Percentiles rank a stretch among this genome's conserved stretches.
These are phyloP conservation scores for Heliothis subflexa DNA, from an alignment of 1,140 invertebrate species.

Conservation along the genomic window DNA sequence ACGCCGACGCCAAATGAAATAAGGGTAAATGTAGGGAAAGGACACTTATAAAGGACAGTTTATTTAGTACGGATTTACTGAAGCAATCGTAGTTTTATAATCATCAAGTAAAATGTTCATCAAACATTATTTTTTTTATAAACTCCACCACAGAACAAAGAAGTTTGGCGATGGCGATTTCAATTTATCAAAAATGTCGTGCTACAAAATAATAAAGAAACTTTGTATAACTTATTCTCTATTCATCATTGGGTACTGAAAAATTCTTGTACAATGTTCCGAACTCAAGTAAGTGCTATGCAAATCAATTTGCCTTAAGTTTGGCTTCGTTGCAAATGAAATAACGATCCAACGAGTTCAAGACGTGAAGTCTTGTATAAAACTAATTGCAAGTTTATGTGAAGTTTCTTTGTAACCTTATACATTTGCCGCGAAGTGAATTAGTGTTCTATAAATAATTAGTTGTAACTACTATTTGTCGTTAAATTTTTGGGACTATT, in stretches of 20 bases:
- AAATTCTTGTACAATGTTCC: conserved; percentile 1
- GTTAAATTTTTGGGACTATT: not conserved
- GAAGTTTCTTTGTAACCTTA: not conserved
- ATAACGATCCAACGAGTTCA: conserved; percentile 10
- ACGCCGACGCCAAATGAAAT: too few species aligned
- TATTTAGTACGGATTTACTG: too few species aligned
- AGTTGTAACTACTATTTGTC: not conserved
- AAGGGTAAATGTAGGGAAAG: too few species aligned
- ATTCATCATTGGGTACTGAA: not conserved
- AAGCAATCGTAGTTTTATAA: too few species aligned
- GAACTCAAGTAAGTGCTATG: conserved; percentile 20
- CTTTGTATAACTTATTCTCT: not conserved
- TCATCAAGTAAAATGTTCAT: too few species aligned
- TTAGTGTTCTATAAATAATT: not conserved
- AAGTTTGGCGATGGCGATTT: too few species aligned
- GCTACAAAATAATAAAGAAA: not conserved
- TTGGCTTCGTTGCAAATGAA: conserved; percentile 12
- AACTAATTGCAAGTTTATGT: conserved; percentile 5
- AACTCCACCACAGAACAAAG: too few species aligned
- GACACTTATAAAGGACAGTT: too few species aligned
- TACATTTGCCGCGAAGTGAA: conserved; percentile 2
- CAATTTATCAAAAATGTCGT: too few species aligned
- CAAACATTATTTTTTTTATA: too few species aligned
- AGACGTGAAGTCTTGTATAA: conserved; percentile 10
- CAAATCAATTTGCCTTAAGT: conserved; percentile 36